Conservation (phyloP, 2,888 invertebrate genomes). For the Drosophila leonis region DNA sequence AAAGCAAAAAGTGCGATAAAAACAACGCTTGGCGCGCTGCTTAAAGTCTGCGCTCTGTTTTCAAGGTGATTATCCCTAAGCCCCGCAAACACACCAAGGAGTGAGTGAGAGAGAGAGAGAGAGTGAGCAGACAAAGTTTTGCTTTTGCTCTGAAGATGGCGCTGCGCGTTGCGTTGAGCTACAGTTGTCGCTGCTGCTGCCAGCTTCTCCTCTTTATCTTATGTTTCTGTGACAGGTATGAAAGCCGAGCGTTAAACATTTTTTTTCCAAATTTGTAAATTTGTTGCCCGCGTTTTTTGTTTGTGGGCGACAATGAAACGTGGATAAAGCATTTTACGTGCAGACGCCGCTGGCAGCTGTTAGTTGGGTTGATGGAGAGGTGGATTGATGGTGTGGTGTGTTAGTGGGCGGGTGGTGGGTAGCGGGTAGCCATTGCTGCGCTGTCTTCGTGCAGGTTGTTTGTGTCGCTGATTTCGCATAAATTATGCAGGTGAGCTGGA, state of each 20-base stretch:
- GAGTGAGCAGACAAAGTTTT: constrained; percentile 77
- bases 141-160: constrained; percentile 60
- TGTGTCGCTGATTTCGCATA: constrained; percentile 77
- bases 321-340: constrained; percentile 81
- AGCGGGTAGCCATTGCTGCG: neutral
- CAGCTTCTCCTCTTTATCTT: constrained; percentile 1
- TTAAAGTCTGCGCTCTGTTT: constrained; percentile 45
- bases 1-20: constrained; percentile 73
- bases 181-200: constrained; percentile 15
- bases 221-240: constrained; percentile 50
- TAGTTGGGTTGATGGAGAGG: constrained; percentile 15
- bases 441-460: constrained; percentile 47
- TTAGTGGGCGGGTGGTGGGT: constrained; percentile 1
- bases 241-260: constrained; percentile 66
- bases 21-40: constrained; percentile 32
- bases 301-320: constrained; percentile 74
- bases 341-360: constrained; percentile 57
- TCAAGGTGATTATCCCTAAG: constrained; percentile 79
- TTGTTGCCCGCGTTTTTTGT: constrained; percentile 53
- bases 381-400: constrained; percentile 6
- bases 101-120: too few relatives aligned
- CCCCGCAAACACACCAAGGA: constrained; percentile 43
- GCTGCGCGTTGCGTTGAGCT: constrained; percentile 3
- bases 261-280: constrained; percentile 70
- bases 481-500: constrained; percentile 62